Evolutionary conservation across 2,888 invertebrate species (phyloP), one percentile per base, ranked within the genome.

Genomic region (Drosophila gaucha): DNA sequence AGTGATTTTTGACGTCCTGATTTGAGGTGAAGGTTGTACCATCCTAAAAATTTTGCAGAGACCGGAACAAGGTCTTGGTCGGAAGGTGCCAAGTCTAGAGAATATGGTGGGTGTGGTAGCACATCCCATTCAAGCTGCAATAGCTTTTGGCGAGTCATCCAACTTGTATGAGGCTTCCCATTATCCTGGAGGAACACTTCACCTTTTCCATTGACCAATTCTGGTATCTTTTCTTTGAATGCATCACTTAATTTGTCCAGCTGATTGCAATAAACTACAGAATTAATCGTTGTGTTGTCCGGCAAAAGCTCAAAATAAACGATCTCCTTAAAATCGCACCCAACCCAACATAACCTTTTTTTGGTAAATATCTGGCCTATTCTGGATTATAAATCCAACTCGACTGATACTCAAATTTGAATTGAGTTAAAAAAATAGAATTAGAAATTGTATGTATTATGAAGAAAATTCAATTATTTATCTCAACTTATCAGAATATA

Each of bases 41-140:
- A 35, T 9, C 9, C 35, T 16, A 35, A 35, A 18, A 18, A 8
- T 35, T 33, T 8, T 35, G 35, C 14, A 35, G 16, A 16, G 35
- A 35, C 18, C 10, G 35, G 35, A 35, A 16, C 35, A 35, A 18
- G 36, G 36, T 35, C 14, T 16, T 35, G 8, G 16, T 35, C 35
- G 1, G 35, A 35, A 35, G 14, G 33, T 12, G 30, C 12, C 12
- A n/a, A 31, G 26, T 33, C n/a, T 14, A 2, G 35, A 36, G 36
- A 18, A 35, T 35, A 35, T 35, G 16, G 1, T n/a, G n/a, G 33
- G 33, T 14, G 14, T 35, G 8, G 31, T 30, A n/a, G 36, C 36
- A 36, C 18, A 36, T 10, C 36, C 36, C 10, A 36, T 36, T 36
- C 36, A 36, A 18, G 36, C 36, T 36, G 36, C 36, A 36, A 36